Percentiles rank a stretch among this genome's conserved stretches.
Evolutionary conservation across 2,113 vertebrate genomes (phyloP).

Genomic region (Laticauda laticaudata): DNA sequence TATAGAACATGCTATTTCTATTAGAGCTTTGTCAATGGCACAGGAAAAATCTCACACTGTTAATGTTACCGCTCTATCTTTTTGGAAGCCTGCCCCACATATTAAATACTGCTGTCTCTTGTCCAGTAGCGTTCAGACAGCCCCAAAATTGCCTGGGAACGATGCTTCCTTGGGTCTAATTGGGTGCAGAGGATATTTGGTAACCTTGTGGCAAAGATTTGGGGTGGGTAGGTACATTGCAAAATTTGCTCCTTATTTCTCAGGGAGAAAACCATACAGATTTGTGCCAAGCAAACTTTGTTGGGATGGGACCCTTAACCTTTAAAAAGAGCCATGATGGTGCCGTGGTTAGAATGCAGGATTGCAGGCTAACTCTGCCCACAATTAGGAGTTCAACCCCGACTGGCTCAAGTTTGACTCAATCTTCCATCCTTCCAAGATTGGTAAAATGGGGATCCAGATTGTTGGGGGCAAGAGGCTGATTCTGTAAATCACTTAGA

Average conservation of each 20-base stretch:
- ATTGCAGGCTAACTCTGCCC: background rate
- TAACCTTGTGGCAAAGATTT: background rate
- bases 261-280: background rate
- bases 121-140: background rate
- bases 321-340: background rate
- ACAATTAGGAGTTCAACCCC: background rate
- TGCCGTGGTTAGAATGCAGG: background rate
- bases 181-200: background rate
- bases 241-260: background rate
- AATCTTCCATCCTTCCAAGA: background rate
- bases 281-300: background rate
- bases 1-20: slow-evolving; percentile 37
- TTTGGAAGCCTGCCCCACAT: slow-evolving; percentile 43
- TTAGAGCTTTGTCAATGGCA: slow-evolving; percentile 36
- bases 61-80: slow-evolving; percentile 43
- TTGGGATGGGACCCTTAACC: background rate
- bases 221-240: too few relatives aligned
- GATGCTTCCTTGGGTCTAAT: background rate
- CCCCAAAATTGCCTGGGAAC: background rate
- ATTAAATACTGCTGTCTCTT: slow-evolving; percentile 35
- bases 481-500: too few relatives aligned
- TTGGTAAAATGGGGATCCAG: background rate
- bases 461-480: background rate
- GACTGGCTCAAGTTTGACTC: background rate
- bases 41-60: slow-evolving; percentile 34